phyloP scores from a whole-genome alignment of 2,113 vertebrate genomes.

The Eudorcas thomsonii region DNA sequence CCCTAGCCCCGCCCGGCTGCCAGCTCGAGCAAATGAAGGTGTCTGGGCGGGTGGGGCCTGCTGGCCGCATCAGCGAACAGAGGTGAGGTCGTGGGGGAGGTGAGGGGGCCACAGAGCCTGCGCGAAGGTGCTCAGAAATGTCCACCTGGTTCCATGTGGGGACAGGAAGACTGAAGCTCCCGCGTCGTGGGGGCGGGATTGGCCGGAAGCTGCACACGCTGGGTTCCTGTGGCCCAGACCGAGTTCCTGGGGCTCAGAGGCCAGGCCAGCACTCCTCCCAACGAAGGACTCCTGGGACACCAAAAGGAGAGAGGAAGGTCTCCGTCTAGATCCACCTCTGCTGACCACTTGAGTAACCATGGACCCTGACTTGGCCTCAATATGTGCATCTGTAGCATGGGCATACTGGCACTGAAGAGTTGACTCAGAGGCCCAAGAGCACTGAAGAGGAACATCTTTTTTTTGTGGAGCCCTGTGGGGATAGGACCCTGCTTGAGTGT shows the following conservation, averaged over 20 bases:
- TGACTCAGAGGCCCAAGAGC: neutral
- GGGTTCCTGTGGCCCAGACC: neutral
- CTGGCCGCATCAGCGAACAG: rapidly evolving
- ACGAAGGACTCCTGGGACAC: neutral
- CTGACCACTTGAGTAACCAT: neutral
- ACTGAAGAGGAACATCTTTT: neutral
- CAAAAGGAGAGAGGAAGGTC: neutral
- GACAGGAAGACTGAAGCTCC: neutral
- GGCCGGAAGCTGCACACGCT: rapidly evolving
- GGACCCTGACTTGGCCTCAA: neutral
- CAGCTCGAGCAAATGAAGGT: neutral
- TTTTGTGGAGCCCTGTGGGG: neutral
- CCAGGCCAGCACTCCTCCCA: rapidly evolving
- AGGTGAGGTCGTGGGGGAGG: rapidly evolving
- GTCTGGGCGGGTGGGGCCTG: neutral
- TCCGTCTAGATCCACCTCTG: rapidly evolving
- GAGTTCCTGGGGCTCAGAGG: neutral
- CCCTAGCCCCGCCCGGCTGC: rapidly evolving
- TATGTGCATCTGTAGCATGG: neutral
- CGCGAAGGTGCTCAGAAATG: rapidly evolving
- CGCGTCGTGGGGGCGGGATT: neutral
- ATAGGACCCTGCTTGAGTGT: neutral
- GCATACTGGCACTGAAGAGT: neutral
- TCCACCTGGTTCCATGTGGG: rapidly evolving
- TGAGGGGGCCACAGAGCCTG: rapidly evolving